Evolutionary conservation across 2,888 invertebrate genomes (phyloP), one percentile per base, ranked within the genome.

Genomic region (Portevinia maculata): DNA sequence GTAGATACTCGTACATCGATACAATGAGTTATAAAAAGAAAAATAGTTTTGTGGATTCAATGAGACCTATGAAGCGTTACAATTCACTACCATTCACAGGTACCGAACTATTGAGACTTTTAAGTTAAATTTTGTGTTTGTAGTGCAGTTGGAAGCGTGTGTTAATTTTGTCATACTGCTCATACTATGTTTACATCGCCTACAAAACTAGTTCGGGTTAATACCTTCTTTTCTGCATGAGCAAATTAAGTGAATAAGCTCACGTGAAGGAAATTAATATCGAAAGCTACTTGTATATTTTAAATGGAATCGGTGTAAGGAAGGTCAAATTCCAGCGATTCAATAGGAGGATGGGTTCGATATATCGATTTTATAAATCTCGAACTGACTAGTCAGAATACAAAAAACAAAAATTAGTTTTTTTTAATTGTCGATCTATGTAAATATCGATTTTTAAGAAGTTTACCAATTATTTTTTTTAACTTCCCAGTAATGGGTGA

Each of bases 61-160:
- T 83, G n/a, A 71, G 57, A 46, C 67, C 55, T 32, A 39, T 67
- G 50, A 78, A 39, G 44, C 50, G 78, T 62, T 83, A 83, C 62
- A 41, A 83, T 39, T 71, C 83, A 17, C 28, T 83, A 3, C 19
- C 37, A 11, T 59, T 39, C 3, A 34, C 57, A 83, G 83, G 83
- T 83, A 76, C 5, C 24, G 2, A 24, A 2, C 24, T 13, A 28
- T 28, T 24, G n/a, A 15, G 8, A 24, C n/a, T 30, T 59, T 48
- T 44, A 46, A 46, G 32, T 55, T 17, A 21, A 9, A 13, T 30
- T 30, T 52, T 28, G 41, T 52, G 9, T 30, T 32, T 37, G 21
- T 7, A 39, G 2, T 30, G n/a, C 7, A n/a, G 11, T 41, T 6
- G 24, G 39, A 53, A 53, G 39, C 2, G 28, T 57, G 19, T 32